A percentile compares a stretch with the other conserved stretches of the same genome.
Conservation (phyloP, 2,888 invertebrate genomes). For the Tachystola acroxantha region DNA sequence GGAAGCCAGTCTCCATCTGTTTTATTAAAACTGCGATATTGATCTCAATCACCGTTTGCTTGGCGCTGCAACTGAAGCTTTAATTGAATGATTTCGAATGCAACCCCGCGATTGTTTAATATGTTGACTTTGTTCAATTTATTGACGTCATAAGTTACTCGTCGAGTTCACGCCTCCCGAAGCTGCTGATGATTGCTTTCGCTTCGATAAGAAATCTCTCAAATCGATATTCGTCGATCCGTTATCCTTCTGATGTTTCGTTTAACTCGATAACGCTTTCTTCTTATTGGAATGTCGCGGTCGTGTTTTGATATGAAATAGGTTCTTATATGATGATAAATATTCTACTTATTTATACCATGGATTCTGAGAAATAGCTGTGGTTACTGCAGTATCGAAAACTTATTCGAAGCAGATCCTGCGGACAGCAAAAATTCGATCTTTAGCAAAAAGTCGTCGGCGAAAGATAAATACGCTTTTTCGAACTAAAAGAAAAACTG, state of each 20-base stretch:
- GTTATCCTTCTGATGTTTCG: constrained; percentile 28
- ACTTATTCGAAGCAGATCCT: background rate
- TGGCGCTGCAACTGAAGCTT: constrained; percentile 26
- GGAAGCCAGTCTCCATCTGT: constrained; percentile 64
- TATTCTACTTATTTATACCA: background rate
- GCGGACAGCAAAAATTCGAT: background rate
- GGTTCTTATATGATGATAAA: constrained; percentile 6
- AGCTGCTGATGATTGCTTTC: constrained; percentile 48
- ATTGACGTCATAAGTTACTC: constrained; percentile 54
- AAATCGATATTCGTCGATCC: constrained; percentile 43
- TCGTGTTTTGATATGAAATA: constrained; percentile 12
- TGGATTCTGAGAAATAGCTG: background rate
- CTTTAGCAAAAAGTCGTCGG: constrained; percentile 3
- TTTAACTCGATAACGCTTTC: constrained; percentile 18
- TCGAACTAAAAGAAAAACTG: background rate
- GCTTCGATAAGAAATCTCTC: constrained; percentile 22
- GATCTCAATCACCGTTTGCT: constrained; percentile 56
- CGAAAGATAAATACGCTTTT: background rate
- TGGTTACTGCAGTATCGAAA: background rate
- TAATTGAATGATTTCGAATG: constrained; percentile 61
- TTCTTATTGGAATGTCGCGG: constrained; percentile 18
- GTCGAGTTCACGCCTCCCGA: constrained; percentile 51
- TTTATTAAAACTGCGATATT: constrained; percentile 73
- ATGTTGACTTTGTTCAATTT: constrained; percentile 65
- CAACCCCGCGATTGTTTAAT: constrained; percentile 46